Percentiles rank a stretch among this genome's conserved stretches.
Evolutionary conservation across 2,113 vertebrate species (phyloP).

Genomic region (Charadrius vociferus): DNA sequence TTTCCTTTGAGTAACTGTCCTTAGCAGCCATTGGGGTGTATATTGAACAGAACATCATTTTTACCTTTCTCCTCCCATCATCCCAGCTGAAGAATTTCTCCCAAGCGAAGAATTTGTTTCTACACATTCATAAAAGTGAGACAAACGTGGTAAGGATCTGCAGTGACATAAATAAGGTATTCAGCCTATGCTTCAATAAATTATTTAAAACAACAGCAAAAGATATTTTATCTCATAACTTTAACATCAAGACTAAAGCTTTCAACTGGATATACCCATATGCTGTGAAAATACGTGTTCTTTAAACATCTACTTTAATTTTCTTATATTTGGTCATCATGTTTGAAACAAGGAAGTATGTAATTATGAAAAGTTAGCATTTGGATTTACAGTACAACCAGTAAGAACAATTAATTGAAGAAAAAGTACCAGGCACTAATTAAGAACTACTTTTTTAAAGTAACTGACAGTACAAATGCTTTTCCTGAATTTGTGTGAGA

Average conservation of each 20-base stretch:
- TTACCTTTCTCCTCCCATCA: neutral
- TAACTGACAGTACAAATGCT: neutral
- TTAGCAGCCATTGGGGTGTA: neutral
- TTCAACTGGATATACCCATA: neutral
- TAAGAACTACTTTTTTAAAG: neutral
- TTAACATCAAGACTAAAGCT: neutral
- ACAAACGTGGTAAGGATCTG: neutral
- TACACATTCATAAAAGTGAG: neutral
- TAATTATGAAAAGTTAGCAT: neutral
- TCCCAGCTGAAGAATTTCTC: neutral
- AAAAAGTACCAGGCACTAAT: neutral
- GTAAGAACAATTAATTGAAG: neutral
- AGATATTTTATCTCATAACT: neutral
- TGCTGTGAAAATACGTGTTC: neutral
- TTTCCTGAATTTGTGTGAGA: neutral
- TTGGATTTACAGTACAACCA: neutral
- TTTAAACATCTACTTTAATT: neutral
- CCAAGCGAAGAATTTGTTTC: neutral
- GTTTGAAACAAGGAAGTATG: neutral
- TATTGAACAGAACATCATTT: neutral
- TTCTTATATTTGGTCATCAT: neutral
- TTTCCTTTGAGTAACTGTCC: neutral
- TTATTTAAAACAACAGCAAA: neutral
- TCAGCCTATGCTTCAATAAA: neutral
- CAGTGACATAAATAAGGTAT: neutral